Percentiles rank a stretch among this genome's conserved stretches.
Evolutionary conservation across 2,797 vertebrate species (phyloP).

Genomic region (Hipposideros larvatus): DNA sequence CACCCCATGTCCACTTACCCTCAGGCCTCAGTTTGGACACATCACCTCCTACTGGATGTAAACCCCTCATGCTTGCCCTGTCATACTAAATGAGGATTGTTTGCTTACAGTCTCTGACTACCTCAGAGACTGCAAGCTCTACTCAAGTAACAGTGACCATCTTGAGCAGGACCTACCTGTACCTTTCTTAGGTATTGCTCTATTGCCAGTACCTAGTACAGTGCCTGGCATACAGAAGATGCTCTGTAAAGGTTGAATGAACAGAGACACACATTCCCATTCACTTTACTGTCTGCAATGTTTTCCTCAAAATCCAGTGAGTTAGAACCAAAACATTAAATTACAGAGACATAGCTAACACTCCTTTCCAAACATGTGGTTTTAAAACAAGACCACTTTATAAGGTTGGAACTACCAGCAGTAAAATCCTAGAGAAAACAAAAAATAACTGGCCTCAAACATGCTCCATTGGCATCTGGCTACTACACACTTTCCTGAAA

Average conservation of each 20-base stretch:
- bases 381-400: neutral
- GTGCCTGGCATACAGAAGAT: neutral
- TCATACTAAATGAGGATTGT: neutral
- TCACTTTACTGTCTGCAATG: neutral
- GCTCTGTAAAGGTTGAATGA: neutral
- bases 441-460: neutral
- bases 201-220: neutral
- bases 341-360: neutral
- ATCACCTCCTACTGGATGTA: fast-evolving
- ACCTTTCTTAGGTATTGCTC: neutral
- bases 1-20: too few species aligned
- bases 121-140: too few species aligned
- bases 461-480: neutral
- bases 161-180: too few species aligned
- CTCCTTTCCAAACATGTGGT: neutral
- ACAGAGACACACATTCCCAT: neutral
- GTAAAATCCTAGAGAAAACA: neutral
- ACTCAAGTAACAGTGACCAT: fast-evolving
- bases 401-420: neutral
- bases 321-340: neutral
- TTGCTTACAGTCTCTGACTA: neutral
- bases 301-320: neutral
- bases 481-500: neutral
- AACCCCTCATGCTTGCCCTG: neutral
- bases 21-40: neutral